Evolutionary conservation across 1,140 invertebrate genomes (phyloP).

Genomic region (Thereuonema tuberculata): DNA sequence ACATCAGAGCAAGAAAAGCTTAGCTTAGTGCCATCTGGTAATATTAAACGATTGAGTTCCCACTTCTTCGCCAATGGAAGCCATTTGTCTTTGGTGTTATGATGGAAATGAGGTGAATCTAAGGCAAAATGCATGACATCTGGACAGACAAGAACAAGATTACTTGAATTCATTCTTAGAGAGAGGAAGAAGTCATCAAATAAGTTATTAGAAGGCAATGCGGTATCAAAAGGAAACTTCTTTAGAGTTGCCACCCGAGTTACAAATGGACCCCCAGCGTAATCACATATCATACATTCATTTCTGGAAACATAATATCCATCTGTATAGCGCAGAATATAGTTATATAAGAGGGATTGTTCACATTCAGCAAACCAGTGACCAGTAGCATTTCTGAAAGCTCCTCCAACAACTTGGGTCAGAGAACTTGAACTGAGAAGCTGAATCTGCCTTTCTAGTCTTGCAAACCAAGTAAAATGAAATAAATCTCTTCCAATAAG

Average conservation of each 20-base stretch:
- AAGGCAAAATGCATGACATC: constrained; percentile 2
- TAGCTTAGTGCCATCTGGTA: neutral
- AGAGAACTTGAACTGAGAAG: constrained; percentile 17
- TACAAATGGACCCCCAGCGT: constrained; percentile 25
- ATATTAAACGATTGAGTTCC: neutral
- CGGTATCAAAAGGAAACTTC: constrained; percentile 15
- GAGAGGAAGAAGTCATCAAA: constrained; percentile 14
- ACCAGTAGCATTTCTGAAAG: constrained; percentile 22
- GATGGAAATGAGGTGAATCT: neutral
- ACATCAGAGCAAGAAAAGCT: neutral
- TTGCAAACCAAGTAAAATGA: constrained; percentile 14
- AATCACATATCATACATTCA: constrained; percentile 29
- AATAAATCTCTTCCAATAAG: constrained; percentile 22
- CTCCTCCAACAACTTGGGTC: constrained; percentile 21
- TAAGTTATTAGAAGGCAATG: constrained; percentile 11
- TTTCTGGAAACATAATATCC: constrained; percentile 25
- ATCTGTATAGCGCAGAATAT: constrained; percentile 20
- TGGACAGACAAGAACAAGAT: neutral
- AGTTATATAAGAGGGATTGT: constrained; percentile 23
- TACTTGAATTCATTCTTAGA: constrained; percentile 15
- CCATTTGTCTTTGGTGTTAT: neutral
- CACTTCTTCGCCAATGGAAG: neutral
- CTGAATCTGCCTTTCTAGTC: constrained; percentile 24
- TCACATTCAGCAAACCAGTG: constrained; percentile 27
- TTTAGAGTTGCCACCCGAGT: constrained; percentile 14